Conservation (phyloP, 2,888 invertebrate species). For the Nomada flava region DNA sequence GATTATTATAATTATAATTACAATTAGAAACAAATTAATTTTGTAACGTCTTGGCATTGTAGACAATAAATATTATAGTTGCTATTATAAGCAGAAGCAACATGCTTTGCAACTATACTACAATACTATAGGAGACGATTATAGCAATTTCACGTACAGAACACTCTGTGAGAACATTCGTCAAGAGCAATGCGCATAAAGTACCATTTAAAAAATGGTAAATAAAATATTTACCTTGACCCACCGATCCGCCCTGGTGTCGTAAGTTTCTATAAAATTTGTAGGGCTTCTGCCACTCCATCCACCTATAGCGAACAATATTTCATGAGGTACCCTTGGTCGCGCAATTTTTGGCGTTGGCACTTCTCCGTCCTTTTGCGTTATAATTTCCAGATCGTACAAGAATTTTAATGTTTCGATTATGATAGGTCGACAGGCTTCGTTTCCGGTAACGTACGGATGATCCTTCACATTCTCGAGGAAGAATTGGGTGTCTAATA, state of each 20-base stretch:
- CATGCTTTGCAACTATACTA: too few relatives aligned
- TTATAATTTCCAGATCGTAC: slow-evolving; percentile 96
- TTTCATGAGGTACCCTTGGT: slow-evolving; percentile 94
- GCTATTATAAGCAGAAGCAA: too few relatives aligned
- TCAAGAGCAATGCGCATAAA: too few relatives aligned
- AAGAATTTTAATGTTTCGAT: slow-evolving; percentile 96
- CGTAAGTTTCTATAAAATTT: slow-evolving; percentile 93
- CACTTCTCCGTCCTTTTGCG: slow-evolving; percentile 91
- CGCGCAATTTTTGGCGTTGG: slow-evolving; percentile 93
- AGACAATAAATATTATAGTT: too few relatives aligned
- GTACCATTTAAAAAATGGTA: too few relatives aligned
- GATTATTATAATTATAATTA: too few relatives aligned
- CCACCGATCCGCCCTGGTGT: slow-evolving; percentile 95
- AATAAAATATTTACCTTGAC: slow-evolving; percentile 86
- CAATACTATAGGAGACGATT: too few relatives aligned
- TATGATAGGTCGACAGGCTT: slow-evolving; percentile 93
- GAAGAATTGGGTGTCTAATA: slow-evolving; percentile 95
- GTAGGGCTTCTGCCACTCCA: slow-evolving; percentile 88
- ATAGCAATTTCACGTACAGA: too few relatives aligned
- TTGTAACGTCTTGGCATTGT: too few relatives aligned
- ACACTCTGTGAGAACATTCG: too few relatives aligned
- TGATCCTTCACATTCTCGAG: slow-evolving; percentile 96
- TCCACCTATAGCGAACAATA: slow-evolving; percentile 93
- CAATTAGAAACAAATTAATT: too few relatives aligned
- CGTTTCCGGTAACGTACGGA: slow-evolving; percentile 92